Evolutionary conservation across 2,888 invertebrate genomes (phyloP), one percentile per base, ranked within the genome.

Genomic region (Nomada ruficornis): DNA sequence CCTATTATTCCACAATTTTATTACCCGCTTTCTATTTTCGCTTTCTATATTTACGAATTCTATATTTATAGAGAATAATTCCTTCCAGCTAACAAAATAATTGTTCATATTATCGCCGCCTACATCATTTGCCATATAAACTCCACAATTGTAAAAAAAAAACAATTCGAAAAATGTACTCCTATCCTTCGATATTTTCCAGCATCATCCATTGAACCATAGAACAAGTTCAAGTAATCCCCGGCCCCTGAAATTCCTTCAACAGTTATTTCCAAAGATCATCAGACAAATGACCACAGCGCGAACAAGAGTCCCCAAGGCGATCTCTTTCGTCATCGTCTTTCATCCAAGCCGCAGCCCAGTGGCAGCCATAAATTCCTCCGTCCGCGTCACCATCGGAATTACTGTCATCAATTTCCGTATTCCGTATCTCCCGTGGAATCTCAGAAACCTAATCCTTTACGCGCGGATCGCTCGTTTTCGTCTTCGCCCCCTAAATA

Each of bases 371-470:
- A 26, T 44, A 44, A 68, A 63, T 42, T 62, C 36, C 64, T 15
- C 13, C 1, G 10, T 11, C 26, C 29, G 54, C 20, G 69, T 77
- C 79, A 64, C 42, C 69, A n/a, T 29, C 59, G 44, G 23, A 44
- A 77, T 69, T 52, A 50, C 57, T 50, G 50, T 78, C 68, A 64
- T 79, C 67, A 69, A 77, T 77, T 59, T 52, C 57, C 63, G 13
- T 18, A 29, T 47, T 47, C 47, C 20, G 57, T 52, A 77, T 62
- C 77, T 42, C 7, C 15, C 13, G 26, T 13, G 10, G 20, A 59
- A 68, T 50, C 29, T 59, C 59, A 18, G 52, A 42, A 70, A 65
- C 47, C 26, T n/a, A 65, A 60, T 77, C 64, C 78, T 42, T 20
- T 23, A 3, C 20, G 11, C 50, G 11, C 54, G 68, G 54, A 44